Base-by-base conservation (phyloP, 30 jellyfish, hydroid and myxozoan genomes). In the Sanderia malayensis region DNA sequence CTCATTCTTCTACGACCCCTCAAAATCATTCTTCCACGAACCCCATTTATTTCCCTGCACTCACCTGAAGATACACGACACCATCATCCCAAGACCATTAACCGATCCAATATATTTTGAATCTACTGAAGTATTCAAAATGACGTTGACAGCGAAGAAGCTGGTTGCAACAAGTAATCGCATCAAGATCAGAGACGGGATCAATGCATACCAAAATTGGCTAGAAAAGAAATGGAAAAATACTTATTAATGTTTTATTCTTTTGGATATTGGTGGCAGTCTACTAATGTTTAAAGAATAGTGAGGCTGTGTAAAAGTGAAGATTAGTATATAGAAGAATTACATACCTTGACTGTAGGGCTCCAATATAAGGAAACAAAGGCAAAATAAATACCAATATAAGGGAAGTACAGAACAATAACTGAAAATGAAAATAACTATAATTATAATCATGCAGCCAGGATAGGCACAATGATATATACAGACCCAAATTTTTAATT, bases 71-170 rank as follows among this genome's bases (percentile, higher is more conserved):
- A 76, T 68, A 62, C 80, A 59, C 18, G 87, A 76, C 32, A 47
- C 80, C 15, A 80, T 62, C 80, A 76, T 64, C 19, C 87, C 87
- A 29, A 76, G 15, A 1, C 87, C 87, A 23, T 76, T 76, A 4
- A 76, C 87, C 73, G 67, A 2, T 4, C 87, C 87, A 55, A 63
- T 62, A 60, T 76, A 61, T 80, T 76, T 46, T 30, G 73, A 71
- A 18, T 76, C 87, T 1, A 68, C 80, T 0, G 87, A 46, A 19
- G 28, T 21, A 62, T 76, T 76, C 73, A 76, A 33, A 8, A 47
- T n/a, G 8, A 76, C 63, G 62, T 76, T 76, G 66, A 76, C 71
- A 23, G 61, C 17, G 41, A 52, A 26, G 23, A 44, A 28, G 10
- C 44, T 4, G 45, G 26, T 7, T 30, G 71, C 58, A 44, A 74